Evolutionary conservation across 2,113 vertebrate genomes (phyloP), one percentile per base, ranked within the genome.

Genomic region (Daphoenositta chrysoptera): DNA sequence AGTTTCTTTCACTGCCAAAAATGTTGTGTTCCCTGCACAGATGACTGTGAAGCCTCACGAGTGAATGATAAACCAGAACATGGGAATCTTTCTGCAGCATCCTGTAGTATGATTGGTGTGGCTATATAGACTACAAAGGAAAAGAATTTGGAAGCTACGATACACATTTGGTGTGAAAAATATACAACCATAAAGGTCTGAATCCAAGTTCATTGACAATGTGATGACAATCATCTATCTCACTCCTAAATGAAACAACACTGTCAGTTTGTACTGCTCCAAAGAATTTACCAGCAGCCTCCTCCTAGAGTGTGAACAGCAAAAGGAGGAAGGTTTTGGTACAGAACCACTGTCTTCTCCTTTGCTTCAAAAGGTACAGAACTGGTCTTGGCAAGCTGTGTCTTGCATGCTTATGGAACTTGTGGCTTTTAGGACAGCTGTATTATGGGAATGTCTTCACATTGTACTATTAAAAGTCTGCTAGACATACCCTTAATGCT

Each of bases 21-120:
- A 69, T 47, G 6, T 57, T n/a, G 18, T 6, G 20, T 54, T 65
- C 20, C 20, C 30, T 0, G 0, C 19, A n/a, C 8, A 61, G 44
- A 11, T 83, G 45, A 75, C 18, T 42, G 8, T 13, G 21, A 92
- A 75, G 58, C 53, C 39, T 83, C 19, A 27, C 1, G 2, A 76
- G 23, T 19, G 11, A 72, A 37, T 54, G 78, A 56, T 18, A 85
- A 58, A 83, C 21, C 1, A 5, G 26, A 92, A 65, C 26, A 50
- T 13, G 63, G 44, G 44, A 70, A 39, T 57, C 18, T 53, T 45
- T 66, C 60, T 89, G 80, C 63, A 81, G 17, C 50, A 64, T 51
- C 26, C 17, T 39, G 24, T 21, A 28, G 19, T 21, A 13, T 37
- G 58, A 51, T 69, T 78, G 60, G 42, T 57, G 15, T 86, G 33